A percentile compares a stretch with the other conserved stretches of the same genome.
These are phyloP conservation scores for Dicranocentrus wangi DNA, from an alignment of 2,888 invertebrate genomes.

Conservation along the genomic window DNA sequence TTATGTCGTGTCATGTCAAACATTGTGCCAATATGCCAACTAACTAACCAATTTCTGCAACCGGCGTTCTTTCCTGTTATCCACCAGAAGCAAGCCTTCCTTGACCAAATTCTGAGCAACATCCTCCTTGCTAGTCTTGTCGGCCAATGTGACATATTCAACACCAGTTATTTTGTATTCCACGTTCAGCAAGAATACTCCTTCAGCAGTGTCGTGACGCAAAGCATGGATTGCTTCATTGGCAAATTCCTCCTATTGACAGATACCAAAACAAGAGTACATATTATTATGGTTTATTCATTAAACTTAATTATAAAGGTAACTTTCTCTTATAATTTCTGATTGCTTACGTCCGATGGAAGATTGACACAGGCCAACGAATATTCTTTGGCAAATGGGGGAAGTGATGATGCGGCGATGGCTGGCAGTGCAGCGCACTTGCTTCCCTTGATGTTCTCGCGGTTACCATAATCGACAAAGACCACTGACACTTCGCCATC, in stretches of 20 bases:
- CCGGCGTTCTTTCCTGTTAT: conserved; percentile 78
- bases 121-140: conserved; percentile 78
- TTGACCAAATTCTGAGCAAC: conserved; percentile 86
- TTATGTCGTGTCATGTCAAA: no score
- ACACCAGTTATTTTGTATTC: conserved; percentile 81
- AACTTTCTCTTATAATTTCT: no score
- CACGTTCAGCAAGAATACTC: conserved; percentile 86
- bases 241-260: conserved; percentile 82
- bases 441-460: conserved; percentile 82
- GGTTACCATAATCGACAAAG: conserved; percentile 97
- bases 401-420: conserved; percentile 80
- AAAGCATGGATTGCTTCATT: conserved; percentile 83
- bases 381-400: conserved; percentile 90
- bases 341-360: conserved; percentile 88
- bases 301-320: no score
- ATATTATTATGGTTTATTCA: background rate
- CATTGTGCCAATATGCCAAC: no score
- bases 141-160: conserved; percentile 72
- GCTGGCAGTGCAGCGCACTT: conserved; percentile 89
- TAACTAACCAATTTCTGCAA: conserved; percentile 83
- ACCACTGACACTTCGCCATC: conserved; percentile 86
- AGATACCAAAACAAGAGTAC: conserved; percentile 41
- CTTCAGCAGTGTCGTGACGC: conserved; percentile 81
- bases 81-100: conserved; percentile 89
- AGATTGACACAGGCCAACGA: conserved; percentile 87